These are phyloP conservation scores for Lutjanus campechanus DNA, from an alignment of 2,797 vertebrate species.

Conservation along the genomic window DNA sequence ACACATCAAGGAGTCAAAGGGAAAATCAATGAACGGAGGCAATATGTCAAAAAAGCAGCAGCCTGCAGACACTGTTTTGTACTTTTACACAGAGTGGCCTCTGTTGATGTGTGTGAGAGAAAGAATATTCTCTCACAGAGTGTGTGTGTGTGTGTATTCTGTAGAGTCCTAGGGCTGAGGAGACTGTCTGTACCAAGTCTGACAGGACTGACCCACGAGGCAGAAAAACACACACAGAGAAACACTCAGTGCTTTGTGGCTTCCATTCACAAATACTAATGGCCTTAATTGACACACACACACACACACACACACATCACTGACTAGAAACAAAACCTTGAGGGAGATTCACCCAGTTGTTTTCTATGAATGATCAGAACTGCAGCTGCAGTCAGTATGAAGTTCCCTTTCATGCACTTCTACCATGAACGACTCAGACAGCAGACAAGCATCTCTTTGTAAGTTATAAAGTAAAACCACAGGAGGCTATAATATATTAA, in stretches of 20 bases:
- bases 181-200: neutral
- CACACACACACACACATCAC: neutral
- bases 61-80: slow-evolving; percentile 12
- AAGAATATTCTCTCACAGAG: neutral
- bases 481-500: too few species aligned
- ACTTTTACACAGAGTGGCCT: neutral
- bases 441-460: too few species aligned
- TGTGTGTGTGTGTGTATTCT: neutral
- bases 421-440: too few species aligned
- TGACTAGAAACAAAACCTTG: neutral
- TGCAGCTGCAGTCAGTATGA: too few species aligned
- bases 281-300: neutral
- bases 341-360: too few species aligned
- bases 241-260: neutral
- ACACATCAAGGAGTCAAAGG: slow-evolving; percentile 19
- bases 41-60: slow-evolving; percentile 30
- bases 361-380: too few species aligned
- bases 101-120: slow-evolving; percentile 7
- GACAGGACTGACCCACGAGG: slow-evolving; percentile 32
- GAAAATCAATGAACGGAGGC: slow-evolving; percentile 35
- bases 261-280: slow-evolving; percentile 22
- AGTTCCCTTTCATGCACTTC: too few species aligned
- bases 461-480: too few species aligned
- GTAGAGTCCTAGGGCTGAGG: slow-evolving; percentile 1
- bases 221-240: slow-evolving; percentile 9